Percentiles rank a stretch among this genome's conserved stretches.
Conservation (phyloP, 2,113 vertebrate genomes). For the Agapornis roseicollis region DNA sequence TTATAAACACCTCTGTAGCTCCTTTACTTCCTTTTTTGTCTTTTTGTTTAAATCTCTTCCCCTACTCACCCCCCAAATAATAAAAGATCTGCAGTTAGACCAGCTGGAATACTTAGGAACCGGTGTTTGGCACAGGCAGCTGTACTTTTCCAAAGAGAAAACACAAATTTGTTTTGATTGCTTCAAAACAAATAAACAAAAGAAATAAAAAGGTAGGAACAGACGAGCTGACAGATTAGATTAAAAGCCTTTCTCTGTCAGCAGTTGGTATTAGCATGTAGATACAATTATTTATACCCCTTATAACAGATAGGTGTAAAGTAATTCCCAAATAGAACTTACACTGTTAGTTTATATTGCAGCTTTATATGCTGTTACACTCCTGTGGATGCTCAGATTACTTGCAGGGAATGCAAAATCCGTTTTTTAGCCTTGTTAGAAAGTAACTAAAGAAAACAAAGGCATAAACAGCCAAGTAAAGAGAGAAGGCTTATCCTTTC, state of each 20-base stretch:
- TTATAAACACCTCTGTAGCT: neutral
- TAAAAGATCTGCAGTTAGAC: neutral
- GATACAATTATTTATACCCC: neutral
- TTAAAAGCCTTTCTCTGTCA: neutral
- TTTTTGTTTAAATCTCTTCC: neutral
- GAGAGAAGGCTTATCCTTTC: neutral
- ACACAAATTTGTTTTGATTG: neutral
- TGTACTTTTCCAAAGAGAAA: neutral
- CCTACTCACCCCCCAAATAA: neutral
- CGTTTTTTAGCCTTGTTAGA: neutral
- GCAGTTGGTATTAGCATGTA: neutral
- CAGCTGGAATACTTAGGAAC: neutral
- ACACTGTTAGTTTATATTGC: neutral
- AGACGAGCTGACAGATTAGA: neutral
- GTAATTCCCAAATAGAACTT: neutral
- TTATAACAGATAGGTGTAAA: neutral
- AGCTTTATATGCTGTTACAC: neutral
- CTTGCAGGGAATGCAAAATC: neutral
- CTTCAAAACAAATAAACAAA: neutral
- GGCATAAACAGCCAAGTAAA: neutral
- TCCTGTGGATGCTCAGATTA: neutral
- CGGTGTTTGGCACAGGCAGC: neutral
- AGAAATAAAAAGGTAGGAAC: neutral
- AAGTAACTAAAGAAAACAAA: neutral
- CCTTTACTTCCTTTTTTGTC: neutral